These are phyloP conservation scores for Drosophila leonis DNA, from an alignment of 2,888 invertebrate species.

Conservation along the genomic window DNA sequence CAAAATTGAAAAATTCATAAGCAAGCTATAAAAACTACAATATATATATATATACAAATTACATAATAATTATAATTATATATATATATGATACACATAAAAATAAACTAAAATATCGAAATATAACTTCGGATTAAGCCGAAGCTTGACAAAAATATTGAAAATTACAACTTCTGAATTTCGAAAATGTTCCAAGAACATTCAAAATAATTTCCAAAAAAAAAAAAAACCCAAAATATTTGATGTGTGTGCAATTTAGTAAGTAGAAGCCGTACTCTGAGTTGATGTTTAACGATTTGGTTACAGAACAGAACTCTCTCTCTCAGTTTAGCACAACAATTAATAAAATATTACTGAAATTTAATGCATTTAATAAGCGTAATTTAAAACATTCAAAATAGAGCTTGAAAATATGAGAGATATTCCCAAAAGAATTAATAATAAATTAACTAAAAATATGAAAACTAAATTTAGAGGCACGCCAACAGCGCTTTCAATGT, in stretches of 20 bases:
- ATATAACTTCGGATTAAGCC: slow-evolving; percentile 39
- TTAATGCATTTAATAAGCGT: slow-evolving; percentile 78
- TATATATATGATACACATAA: slow-evolving; percentile 54
- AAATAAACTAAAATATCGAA: slow-evolving; percentile 20
- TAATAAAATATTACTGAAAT: slow-evolving; percentile 64
- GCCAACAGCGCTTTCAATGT: slow-evolving; percentile 56
- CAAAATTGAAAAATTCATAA: slow-evolving; percentile 71
- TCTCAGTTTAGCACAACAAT: slow-evolving; percentile 41
- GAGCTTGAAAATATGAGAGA: slow-evolving; percentile 59
- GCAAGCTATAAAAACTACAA: slow-evolving; percentile 47
- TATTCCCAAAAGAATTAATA: slow-evolving; percentile 17
- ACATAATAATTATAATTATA: slow-evolving; percentile 55
- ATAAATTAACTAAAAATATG: slow-evolving; percentile 19
- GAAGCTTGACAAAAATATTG: slow-evolving; percentile 30
- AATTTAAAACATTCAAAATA: slow-evolving; percentile 68
- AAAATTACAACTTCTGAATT: slow-evolving; percentile 13
- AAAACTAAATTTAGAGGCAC: slow-evolving; percentile 45
- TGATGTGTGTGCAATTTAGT: slow-evolving; percentile 37
- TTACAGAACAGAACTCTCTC: slow-evolving; percentile 14
- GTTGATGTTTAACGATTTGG: slow-evolving; percentile 26
- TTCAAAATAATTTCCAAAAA: slow-evolving; percentile 17
- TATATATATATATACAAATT: slow-evolving; percentile 52
- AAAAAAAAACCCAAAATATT: slow-evolving; percentile 4
- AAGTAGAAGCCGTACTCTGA: slow-evolving; percentile 41
- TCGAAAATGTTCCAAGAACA: slow-evolving; percentile 36